These are phyloP conservation scores for Aleiodes alternator DNA, from an alignment of 2,888 invertebrate species.

Conservation along the genomic window DNA sequence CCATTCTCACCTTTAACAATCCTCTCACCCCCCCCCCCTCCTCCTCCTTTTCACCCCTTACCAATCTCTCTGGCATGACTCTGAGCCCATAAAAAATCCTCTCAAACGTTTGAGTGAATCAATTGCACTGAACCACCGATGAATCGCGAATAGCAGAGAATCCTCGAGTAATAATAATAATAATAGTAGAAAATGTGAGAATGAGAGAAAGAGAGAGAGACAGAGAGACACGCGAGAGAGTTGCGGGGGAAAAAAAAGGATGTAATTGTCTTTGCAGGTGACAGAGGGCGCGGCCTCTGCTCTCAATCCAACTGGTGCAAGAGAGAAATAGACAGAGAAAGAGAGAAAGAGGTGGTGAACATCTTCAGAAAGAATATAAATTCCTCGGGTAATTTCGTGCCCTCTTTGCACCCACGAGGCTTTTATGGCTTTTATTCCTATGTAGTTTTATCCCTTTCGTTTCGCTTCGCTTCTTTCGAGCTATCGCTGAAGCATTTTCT, in stretches of 20 bases:
- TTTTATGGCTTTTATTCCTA: slow-evolving; percentile 32
- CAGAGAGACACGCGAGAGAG: neutral
- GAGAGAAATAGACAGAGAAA: too few relatives aligned
- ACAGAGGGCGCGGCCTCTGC: slow-evolving; percentile 9
- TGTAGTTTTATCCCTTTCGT: slow-evolving; percentile 28
- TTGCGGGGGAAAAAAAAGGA: slow-evolving; percentile 9
- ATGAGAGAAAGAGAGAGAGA: slow-evolving; percentile 6
- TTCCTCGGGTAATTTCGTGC: slow-evolving; percentile 32
- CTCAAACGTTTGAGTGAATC: too few relatives aligned
- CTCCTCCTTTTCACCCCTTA: too few relatives aligned
- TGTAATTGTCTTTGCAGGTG: slow-evolving; percentile 29
- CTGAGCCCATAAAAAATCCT: too few relatives aligned
- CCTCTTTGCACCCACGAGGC: slow-evolving; percentile 34
- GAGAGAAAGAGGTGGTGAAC: neutral
- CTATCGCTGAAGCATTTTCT: neutral
- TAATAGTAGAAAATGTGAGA: neutral
- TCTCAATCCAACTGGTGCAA: neutral
- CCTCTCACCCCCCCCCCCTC: too few relatives aligned
- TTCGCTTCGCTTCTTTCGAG: slow-evolving; percentile 4
- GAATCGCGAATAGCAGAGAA: too few relatives aligned
- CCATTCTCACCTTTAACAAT: too few relatives aligned
- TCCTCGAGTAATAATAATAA: slow-evolving; percentile 1
- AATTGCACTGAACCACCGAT: too few relatives aligned
- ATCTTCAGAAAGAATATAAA: slow-evolving; percentile 32
- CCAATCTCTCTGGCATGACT: too few relatives aligned